Evolutionary conservation across 2,888 invertebrate species (phyloP).

Genomic region (Steinernema scapterisci): DNA sequence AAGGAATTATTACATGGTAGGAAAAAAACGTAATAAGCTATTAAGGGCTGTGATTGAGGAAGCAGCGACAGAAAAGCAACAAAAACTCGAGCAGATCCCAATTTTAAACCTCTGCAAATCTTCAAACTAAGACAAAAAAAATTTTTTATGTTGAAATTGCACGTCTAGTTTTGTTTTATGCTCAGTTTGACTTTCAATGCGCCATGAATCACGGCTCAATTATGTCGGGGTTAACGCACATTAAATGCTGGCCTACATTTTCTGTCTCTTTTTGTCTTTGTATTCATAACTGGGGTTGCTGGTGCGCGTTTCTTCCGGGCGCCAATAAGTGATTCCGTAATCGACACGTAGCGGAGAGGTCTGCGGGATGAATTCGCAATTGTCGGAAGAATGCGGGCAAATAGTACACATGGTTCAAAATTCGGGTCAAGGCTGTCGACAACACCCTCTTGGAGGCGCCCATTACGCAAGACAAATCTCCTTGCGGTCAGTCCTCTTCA

Average conservation of each 20-base stretch:
- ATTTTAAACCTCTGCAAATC: no score
- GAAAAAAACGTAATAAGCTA: no score
- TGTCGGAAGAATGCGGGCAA: constrained; percentile 33
- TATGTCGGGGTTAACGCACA: neutral
- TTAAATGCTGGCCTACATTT: neutral
- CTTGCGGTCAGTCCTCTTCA: constrained; percentile 14
- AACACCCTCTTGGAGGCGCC: constrained; percentile 31
- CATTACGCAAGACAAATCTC: constrained; percentile 31
- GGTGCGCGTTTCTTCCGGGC: constrained; percentile 22
- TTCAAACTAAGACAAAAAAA: no score
- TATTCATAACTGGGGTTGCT: neutral
- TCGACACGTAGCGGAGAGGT: constrained; percentile 18
- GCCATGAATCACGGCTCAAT: no score
- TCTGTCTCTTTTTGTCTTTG: constrained; percentile 24
- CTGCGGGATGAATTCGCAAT: constrained; percentile 20
- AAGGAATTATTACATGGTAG: no score
- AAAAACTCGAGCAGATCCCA: no score
- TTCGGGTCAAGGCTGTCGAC: constrained; percentile 26
- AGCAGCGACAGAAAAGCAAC: no score
- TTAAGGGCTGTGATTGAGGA: no score
- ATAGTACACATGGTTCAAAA: constrained; percentile 30
- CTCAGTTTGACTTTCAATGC: no score
- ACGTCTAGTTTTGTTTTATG: no score
- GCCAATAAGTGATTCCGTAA: constrained; percentile 22
- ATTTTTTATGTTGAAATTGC: no score